Base-by-base conservation (phyloP, 2,113 vertebrate genomes). In the Eonycteris spelaea region DNA sequence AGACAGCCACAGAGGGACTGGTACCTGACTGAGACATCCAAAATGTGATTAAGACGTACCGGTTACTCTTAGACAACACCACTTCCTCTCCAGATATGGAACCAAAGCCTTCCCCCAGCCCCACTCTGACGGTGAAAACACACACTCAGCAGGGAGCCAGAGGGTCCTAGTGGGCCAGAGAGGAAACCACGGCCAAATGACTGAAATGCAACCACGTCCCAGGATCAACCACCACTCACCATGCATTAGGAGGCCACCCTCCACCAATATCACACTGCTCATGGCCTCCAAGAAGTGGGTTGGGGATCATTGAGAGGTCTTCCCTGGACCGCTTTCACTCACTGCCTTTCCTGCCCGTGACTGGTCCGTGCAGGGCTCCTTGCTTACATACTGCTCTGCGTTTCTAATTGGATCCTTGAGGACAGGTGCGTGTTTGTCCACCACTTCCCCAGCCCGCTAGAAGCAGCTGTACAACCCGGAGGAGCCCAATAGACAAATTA, bases 331-430 rank as follows among this genome's bases (percentile, higher is more conserved):
- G 22, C 65, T 21, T 30, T 67, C 19, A 21, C 45, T 48, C 45
- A 9, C 53, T 35, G 55, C 79, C 84, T 63, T 22, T 45, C 26
- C 19, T 35, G 12, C 61, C n/a, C 0, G 0, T 0, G 53, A 59
- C 55, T 13, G 35, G 43, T 22, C 15, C 2, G 1, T 2, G 10
- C 38, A 9, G 43, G 30, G 3, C 3, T 38, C 61, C 7, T 5
- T 1, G 30, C 24, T n/a, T 5, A 83, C 45, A 91, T 13, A 26
- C 51, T 5, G 1, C 38, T 12, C 57, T 4, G 33, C 88, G 35
- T 26, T 67, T 59, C 75, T 86, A n/a, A 26, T 0, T n/a, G 45
- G 51, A 57, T 33, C 61, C 92, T 18, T 5, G 48, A 55, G 93
- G 28, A 73, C 91, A 21, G 12, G n/a, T 3, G 0, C n/a, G 51